Conservation (phyloP, 2,797 vertebrate species). For the Amniataba percoides region DNA sequence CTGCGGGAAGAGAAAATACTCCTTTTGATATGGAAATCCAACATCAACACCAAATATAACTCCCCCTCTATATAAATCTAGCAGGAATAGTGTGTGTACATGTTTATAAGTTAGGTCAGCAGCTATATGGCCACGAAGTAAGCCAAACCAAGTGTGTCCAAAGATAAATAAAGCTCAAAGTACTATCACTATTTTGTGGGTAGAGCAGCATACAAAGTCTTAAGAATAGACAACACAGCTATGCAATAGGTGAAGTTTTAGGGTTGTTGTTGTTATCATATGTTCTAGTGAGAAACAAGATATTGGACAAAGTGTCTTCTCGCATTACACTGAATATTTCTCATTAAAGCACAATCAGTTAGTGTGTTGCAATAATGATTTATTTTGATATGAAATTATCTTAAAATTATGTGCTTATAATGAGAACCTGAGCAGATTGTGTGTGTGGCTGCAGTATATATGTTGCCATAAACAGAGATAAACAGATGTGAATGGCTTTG, state of each 20-base stretch:
- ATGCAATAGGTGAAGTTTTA: not conserved
- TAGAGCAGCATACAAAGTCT: not conserved
- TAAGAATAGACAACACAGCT: not conserved
- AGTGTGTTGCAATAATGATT: not conserved
- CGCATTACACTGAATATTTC: not conserved
- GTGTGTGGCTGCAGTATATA: not conserved
- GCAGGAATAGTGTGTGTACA: constrained; percentile 13
- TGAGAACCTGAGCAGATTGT: not conserved
- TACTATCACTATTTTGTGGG: not conserved
- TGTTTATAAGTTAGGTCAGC: constrained; percentile 27
- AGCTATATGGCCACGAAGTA: constrained; percentile 2
- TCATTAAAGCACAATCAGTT: not conserved
- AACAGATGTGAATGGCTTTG: constrained; percentile 22
- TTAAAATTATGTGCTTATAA: not conserved
- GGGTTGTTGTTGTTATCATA: not conserved
- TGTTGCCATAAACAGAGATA: constrained; percentile 13
- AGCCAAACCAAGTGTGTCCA: constrained; percentile 24
- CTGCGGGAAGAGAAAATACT: constrained; percentile 34
- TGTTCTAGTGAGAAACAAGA: not conserved
- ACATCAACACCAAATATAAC: constrained; percentile 38
- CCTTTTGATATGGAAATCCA: constrained; percentile 63
- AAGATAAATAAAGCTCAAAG: constrained; percentile 20
- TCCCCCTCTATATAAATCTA: constrained; percentile 15
- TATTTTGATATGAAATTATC: not conserved
- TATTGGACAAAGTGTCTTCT: not conserved